Evolutionary conservation across 2,113 vertebrate species (phyloP).

Genomic region (Pseudorectes ferrugineus): DNA sequence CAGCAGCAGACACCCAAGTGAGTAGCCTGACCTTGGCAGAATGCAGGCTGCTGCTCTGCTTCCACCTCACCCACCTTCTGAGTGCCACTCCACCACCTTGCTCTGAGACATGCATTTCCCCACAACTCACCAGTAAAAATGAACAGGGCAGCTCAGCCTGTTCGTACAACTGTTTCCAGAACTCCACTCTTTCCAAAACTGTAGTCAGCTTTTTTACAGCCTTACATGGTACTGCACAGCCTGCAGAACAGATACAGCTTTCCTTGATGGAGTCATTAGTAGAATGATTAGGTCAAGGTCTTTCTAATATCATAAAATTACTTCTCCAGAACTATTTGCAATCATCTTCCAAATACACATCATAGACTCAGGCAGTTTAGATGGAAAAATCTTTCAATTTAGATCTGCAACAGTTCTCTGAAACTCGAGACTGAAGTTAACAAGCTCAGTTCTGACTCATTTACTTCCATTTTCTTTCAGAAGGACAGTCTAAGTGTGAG

Average conservation of each 20-base stretch:
- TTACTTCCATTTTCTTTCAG: not conserved
- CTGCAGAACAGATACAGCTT: not conserved
- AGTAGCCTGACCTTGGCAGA: accelerated
- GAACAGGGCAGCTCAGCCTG: not conserved
- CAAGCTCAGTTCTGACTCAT: not conserved
- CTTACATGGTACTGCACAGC: not conserved
- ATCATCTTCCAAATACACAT: not conserved
- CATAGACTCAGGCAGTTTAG: not conserved
- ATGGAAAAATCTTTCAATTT: not conserved
- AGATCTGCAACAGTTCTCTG: not conserved
- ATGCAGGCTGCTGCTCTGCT: not conserved
- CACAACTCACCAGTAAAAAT: not conserved
- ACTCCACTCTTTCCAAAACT: not conserved
- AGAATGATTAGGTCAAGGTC: not conserved
- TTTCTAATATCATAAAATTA: not conserved
- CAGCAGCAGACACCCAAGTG: not conserved
- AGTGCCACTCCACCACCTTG: not conserved
- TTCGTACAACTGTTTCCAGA: not conserved
- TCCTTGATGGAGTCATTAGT: not conserved
- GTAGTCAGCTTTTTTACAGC: not conserved
- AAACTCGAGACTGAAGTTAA: not conserved
- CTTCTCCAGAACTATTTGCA: not conserved
- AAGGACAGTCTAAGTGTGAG: not conserved
- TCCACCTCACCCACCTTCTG: not conserved
- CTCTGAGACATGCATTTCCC: not conserved